phyloP scores from a whole-genome alignment of 2,888 invertebrate genomes.

The Andrena marginata region DNA sequence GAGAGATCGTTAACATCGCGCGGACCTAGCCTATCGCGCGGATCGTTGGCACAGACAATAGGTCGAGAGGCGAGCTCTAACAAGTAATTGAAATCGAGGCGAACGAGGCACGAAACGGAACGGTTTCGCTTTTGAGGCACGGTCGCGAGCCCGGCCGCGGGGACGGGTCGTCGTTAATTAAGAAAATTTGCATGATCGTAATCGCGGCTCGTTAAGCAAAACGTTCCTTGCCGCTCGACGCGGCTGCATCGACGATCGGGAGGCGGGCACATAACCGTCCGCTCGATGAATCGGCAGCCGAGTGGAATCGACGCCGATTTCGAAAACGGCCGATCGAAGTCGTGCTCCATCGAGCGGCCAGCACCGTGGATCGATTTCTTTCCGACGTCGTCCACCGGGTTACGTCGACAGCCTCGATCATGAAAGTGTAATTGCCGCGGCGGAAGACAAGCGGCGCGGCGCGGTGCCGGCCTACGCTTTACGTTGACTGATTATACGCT shows the following conservation, averaged over 20 bases:
- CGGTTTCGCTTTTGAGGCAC: slow-evolving; percentile 59
- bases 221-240: slow-evolving; percentile 31
- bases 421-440: slow-evolving; percentile 69
- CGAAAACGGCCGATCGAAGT: slow-evolving; percentile 47
- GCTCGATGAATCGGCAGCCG: slow-evolving; percentile 47
- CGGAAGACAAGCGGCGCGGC: slow-evolving; percentile 34
- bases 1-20: slow-evolving; percentile 49
- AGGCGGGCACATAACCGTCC: slow-evolving; percentile 12
- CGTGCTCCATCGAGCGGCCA: slow-evolving; percentile 23
- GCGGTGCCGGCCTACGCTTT: slow-evolving; percentile 49
- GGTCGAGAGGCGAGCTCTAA: slow-evolving; percentile 33
- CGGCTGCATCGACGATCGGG: slow-evolving; percentile 10
- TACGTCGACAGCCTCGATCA: slow-evolving; percentile 54
- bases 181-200: slow-evolving; percentile 72
- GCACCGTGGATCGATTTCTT: slow-evolving; percentile 47
- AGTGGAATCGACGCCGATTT: slow-evolving; percentile 48
- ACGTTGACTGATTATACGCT: slow-evolving; percentile 71
- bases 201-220: slow-evolving; percentile 67
- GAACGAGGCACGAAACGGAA: slow-evolving; percentile 35
- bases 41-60: slow-evolving; percentile 43
- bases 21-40: slow-evolving; percentile 13
- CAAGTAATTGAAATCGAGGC: slow-evolving; percentile 45
- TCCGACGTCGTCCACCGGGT: slow-evolving; percentile 22
- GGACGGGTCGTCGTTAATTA: slow-evolving; percentile 65
- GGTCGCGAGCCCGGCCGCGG: slow-evolving; percentile 6